Evolutionary conservation across 2,888 invertebrate species (phyloP).

Genomic region (Monopis laevigella): DNA sequence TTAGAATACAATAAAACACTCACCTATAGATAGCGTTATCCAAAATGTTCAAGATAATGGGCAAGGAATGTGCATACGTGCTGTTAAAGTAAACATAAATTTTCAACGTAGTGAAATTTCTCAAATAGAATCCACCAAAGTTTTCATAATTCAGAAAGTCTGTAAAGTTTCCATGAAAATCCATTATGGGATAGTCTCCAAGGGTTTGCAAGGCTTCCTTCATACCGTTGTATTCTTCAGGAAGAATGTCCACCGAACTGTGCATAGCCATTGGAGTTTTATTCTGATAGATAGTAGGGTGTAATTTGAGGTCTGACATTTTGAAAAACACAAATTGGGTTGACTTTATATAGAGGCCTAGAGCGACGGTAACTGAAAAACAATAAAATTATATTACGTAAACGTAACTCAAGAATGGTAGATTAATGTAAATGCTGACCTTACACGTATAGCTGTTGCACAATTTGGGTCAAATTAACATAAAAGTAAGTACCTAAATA

Average conservation of each 20-base stretch:
- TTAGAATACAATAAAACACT: too few relatives aligned
- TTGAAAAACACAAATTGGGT: conserved; percentile 71
- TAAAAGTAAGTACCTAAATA: too few relatives aligned
- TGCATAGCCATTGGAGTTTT: conserved; percentile 70
- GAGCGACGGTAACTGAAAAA: conserved; percentile 68
- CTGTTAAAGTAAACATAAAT: conserved; percentile 79
- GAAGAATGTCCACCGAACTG: conserved; percentile 51
- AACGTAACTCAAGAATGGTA: too few relatives aligned
- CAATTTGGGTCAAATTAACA: too few relatives aligned
- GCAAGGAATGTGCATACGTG: conserved; percentile 81
- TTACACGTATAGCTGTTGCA: too few relatives aligned
- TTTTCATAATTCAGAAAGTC: conserved; percentile 70
- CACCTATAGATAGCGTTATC: conserved; percentile 77
- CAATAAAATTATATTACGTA: conserved; percentile 5
- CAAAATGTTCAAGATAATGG: conserved; percentile 76
- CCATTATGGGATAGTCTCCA: conserved; percentile 47
- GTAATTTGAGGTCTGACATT: conserved; percentile 70
- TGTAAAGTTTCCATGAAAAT: conserved; percentile 74
- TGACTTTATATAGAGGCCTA: conserved; percentile 72
- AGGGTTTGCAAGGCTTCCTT: conserved; percentile 42
- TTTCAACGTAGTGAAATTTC: conserved; percentile 58
- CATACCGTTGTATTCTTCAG: conserved; percentile 20
- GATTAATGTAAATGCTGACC: too few relatives aligned
- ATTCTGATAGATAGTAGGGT: conserved; percentile 69
- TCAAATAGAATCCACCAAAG: conserved; percentile 73